phyloP scores from a whole-genome alignment of 2,797 vertebrate genomes.

The Sandelia bainsii region DNA sequence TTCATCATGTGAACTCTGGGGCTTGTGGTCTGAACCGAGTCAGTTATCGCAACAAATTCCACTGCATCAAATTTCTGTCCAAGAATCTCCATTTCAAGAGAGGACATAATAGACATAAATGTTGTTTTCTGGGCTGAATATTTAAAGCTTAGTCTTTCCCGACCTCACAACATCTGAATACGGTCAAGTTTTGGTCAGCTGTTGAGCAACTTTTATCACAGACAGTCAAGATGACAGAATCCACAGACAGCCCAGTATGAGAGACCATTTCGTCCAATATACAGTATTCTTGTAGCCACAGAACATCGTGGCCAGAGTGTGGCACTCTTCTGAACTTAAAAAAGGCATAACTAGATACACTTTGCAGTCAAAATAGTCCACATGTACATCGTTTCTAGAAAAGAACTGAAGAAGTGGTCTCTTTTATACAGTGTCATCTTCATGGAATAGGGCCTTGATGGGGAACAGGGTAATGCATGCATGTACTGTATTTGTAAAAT shows the following conservation, averaged over 20 bases:
- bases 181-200: slow-evolving; percentile 64
- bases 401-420: slow-evolving; percentile 51
- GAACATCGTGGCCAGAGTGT: slow-evolving; percentile 62
- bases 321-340: slow-evolving; percentile 65
- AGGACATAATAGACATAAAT: slow-evolving; percentile 19
- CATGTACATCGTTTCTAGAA: slow-evolving; percentile 67
- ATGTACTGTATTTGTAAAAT: slow-evolving; percentile 89
- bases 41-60: slow-evolving; percentile 60
- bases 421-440: slow-evolving; percentile 83
- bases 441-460: slow-evolving; percentile 36
- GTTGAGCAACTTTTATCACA: slow-evolving; percentile 65
- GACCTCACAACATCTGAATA: slow-evolving; percentile 35
- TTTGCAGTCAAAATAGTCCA: slow-evolving; percentile 64
- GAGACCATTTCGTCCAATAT: slow-evolving; percentile 35
- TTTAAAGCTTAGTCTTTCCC: slow-evolving; percentile 88
- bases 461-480: slow-evolving; percentile 87
- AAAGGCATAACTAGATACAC: slow-evolving; percentile 75
- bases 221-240: slow-evolving; percentile 74
- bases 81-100: slow-evolving; percentile 25
- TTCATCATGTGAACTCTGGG: slow-evolving; percentile 41
- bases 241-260: slow-evolving; percentile 40
- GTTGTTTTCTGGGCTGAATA: slow-evolving; percentile 72
- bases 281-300: slow-evolving; percentile 56
- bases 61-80: slow-evolving; percentile 33
- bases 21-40: slow-evolving; percentile 37